Evolutionary conservation across 2,113 vertebrate genomes (phyloP).

Genomic region (Arvicanthis niloticus): DNA sequence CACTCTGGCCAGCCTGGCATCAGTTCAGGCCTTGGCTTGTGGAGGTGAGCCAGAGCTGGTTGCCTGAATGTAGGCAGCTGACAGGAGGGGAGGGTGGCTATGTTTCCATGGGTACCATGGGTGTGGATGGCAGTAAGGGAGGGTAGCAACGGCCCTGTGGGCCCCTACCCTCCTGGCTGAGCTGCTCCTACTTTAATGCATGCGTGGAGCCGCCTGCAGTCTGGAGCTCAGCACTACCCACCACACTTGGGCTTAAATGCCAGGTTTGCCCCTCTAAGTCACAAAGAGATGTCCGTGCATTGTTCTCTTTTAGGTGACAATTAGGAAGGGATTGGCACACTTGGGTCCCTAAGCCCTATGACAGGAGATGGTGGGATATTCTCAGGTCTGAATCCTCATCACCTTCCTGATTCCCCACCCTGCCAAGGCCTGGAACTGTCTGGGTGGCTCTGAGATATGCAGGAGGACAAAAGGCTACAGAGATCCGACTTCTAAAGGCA

Average conservation of each 20-base stretch:
- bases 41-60: slow-evolving; percentile 68
- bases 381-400: slow-evolving; percentile 58
- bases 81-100: slow-evolving; percentile 57
- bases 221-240: slow-evolving; percentile 24
- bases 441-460: background rate
- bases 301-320: slow-evolving; percentile 49
- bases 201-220: slow-evolving; percentile 24
- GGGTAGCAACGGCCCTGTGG: slow-evolving; percentile 60
- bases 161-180: slow-evolving; percentile 35
- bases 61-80: slow-evolving; percentile 76
- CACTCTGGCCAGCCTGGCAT: slow-evolving; percentile 66
- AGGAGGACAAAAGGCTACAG: background rate
- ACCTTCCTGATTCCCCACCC: slow-evolving; percentile 17
- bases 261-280: slow-evolving; percentile 38
- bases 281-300: slow-evolving; percentile 56
- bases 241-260: slow-evolving; percentile 20
- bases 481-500: background rate
- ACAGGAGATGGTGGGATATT: slow-evolving; percentile 23
- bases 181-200: slow-evolving; percentile 44
- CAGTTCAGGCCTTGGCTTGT: slow-evolving; percentile 68
- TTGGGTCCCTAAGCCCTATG: background rate
- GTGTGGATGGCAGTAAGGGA: slow-evolving; percentile 53
- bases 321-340: slow-evolving; percentile 39
- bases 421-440: slow-evolving; percentile 16
- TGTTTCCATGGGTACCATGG: slow-evolving; percentile 80